Evolutionary conservation across 2,797 vertebrate genomes (phyloP), one percentile per base, ranked within the genome.

Genomic region (Morus bassanus): DNA sequence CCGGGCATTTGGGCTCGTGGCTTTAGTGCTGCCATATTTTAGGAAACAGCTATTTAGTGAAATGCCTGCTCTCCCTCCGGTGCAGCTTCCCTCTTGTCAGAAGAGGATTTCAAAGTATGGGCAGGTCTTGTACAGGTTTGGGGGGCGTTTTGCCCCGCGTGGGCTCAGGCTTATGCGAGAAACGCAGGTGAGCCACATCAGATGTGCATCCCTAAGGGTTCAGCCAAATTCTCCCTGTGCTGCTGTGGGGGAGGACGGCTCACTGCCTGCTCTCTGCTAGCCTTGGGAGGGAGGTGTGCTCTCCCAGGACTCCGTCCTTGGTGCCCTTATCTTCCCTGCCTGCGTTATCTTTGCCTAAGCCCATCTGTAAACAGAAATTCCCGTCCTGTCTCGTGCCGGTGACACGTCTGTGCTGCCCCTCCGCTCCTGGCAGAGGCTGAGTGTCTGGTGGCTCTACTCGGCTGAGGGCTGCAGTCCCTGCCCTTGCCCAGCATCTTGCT

Each of bases 351-450:
- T 9, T 41, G 53, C 64, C 19, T 25, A 70, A 85, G 68, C 68
- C 56, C 21, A 21, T 88, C 72, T 74, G 60, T 69, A 91, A 83
- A 80, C 72, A 80, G 60, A 60, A 78, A n/a, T 85, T 73, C 2
- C 0, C 3, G 3, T 53, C 31, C 65, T 28, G 74, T 77, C 93
- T 91, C 2, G 6, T 91, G 93, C 84, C 0, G 0, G 39, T 0
- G 12, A 19, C 18, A 15, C 0, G 1, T 5, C n/a, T 56, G 19
- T 0, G 0, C 39, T 76, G 43, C 67, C 1, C 2, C 60, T 65
- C 5, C 2, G 31, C 64, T 88, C 33, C 70, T 43, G 35, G 45
- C 39, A 21, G 39, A 25, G 28, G 56, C 72, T n/a, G 23, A 2
- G 0, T 53, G 22, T 76, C 65, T 1, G 3, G n/a, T 3, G 12